A percentile compares a stretch with the other conserved stretches of the same genome.
These are phyloP conservation scores for Alauda arvensis DNA, from an alignment of 2,797 vertebrate genomes.

Conservation along the genomic window DNA sequence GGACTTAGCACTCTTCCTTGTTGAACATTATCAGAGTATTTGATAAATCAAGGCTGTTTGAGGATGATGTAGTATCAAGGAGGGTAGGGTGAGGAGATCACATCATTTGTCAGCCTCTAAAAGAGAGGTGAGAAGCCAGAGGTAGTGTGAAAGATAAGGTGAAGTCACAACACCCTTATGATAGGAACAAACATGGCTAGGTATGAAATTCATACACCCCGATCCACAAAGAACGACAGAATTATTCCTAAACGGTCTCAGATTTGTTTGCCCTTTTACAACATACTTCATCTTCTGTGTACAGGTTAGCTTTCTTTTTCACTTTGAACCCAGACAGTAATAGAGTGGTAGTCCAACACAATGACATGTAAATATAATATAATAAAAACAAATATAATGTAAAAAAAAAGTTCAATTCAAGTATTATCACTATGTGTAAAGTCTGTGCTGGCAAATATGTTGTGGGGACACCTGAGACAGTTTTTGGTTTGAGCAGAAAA, in stretches of 20 bases:
- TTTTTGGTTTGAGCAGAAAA: background rate
- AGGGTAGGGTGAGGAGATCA: background rate
- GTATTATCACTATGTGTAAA: background rate
- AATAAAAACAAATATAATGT: background rate
- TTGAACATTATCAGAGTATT: background rate
- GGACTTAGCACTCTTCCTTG: fast-evolving
- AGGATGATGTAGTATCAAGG: background rate
- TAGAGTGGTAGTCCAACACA: background rate
- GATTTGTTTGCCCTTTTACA: background rate
- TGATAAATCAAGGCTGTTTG: background rate
- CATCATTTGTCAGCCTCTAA: background rate
- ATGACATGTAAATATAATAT: background rate
- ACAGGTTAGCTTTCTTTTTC: background rate
- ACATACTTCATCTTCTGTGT: background rate
- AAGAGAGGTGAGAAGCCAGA: background rate
- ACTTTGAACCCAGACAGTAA: background rate
- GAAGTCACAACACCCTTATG: background rate
- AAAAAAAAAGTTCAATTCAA: background rate
- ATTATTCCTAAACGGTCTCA: background rate
- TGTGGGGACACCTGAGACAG: background rate
- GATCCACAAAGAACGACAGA: background rate
- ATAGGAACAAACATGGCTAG: background rate
- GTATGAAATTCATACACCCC: background rate
- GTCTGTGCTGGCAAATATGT: background rate
- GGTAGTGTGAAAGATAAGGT: background rate